Percentiles rank a stretch among this genome's conserved stretches.
phyloP scores from a whole-genome alignment of 2,888 invertebrate species.

The Hypomecis atomaria region DNA sequence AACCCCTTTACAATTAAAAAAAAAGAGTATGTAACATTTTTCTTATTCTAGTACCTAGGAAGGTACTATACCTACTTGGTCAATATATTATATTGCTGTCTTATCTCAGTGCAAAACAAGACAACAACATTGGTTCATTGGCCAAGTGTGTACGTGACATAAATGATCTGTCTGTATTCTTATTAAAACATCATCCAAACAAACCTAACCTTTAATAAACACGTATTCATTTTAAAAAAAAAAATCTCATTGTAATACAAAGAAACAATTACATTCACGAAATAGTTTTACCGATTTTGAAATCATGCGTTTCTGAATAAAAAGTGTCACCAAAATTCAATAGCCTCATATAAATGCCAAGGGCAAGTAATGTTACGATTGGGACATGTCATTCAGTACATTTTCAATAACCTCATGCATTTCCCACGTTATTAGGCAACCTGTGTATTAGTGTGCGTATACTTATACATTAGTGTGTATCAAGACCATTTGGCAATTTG shows the following conservation, averaged over 20 bases:
- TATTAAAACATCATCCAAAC: too few species aligned
- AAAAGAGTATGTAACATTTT: too few species aligned
- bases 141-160: too few species aligned
- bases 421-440: slow-evolving; percentile 41
- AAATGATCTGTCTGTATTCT: too few species aligned
- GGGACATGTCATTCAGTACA: slow-evolving; percentile 18
- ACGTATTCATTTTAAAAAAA: too few species aligned
- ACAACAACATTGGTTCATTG: too few species aligned
- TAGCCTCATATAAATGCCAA: slow-evolving; percentile 24
- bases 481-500: slow-evolving; percentile 34
- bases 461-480: slow-evolving; percentile 4
- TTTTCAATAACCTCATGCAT: slow-evolving; percentile 6
- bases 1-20: too few species aligned
- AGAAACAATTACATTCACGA: neutral
- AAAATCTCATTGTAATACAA: neutral
- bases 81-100: too few species aligned
- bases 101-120: too few species aligned
- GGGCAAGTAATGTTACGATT: slow-evolving; percentile 23
- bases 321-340: slow-evolving; percentile 16
- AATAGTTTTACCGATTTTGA: neutral
- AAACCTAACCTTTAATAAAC: too few species aligned
- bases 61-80: too few species aligned
- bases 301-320: slow-evolving; percentile 6
- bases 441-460: neutral
- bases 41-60: too few species aligned